Percentiles rank a stretch among this genome's conserved stretches.
phyloP scores from a whole-genome alignment of 2,797 vertebrate genomes.

The Brotula barbata region DNA sequence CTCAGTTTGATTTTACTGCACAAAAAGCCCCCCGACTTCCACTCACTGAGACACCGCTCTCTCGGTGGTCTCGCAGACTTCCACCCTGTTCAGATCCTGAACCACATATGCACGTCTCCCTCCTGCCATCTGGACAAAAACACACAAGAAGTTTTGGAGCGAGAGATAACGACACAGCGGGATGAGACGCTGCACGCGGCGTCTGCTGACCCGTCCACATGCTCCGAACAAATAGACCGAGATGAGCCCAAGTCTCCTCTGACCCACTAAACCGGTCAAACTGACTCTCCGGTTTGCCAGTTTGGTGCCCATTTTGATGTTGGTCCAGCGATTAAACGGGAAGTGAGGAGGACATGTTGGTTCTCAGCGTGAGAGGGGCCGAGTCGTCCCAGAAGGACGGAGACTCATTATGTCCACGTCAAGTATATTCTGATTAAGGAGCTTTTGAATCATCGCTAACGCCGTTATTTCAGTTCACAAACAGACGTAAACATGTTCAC shows the following conservation, averaged over 20 bases:
- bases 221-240: constrained; percentile 56
- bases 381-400: constrained; percentile 39
- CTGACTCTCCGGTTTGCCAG: constrained; percentile 63
- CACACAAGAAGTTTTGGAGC: constrained; percentile 67
- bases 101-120: too few species aligned
- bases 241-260: constrained; percentile 66
- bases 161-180: constrained; percentile 71
- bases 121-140: constrained; percentile 39
- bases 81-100: too few species aligned
- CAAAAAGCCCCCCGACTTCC: too few species aligned
- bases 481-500: too few species aligned
- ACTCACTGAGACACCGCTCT: too few species aligned
- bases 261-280: constrained; percentile 75
- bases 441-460: too few species aligned
- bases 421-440: too few species aligned
- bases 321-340: constrained; percentile 67
- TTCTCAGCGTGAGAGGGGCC: constrained; percentile 55
- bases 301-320: constrained; percentile 67
- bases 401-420: too few species aligned
- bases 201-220: constrained; percentile 49
- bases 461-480: too few species aligned
- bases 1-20: too few species aligned
- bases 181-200: constrained; percentile 50
- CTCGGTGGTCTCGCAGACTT: too few species aligned
- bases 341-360: constrained; percentile 63